Evolutionary conservation across 1,140 invertebrate species (phyloP), one percentile per base, ranked within the genome.

Genomic region (Drosophila pseudoobscura): DNA sequence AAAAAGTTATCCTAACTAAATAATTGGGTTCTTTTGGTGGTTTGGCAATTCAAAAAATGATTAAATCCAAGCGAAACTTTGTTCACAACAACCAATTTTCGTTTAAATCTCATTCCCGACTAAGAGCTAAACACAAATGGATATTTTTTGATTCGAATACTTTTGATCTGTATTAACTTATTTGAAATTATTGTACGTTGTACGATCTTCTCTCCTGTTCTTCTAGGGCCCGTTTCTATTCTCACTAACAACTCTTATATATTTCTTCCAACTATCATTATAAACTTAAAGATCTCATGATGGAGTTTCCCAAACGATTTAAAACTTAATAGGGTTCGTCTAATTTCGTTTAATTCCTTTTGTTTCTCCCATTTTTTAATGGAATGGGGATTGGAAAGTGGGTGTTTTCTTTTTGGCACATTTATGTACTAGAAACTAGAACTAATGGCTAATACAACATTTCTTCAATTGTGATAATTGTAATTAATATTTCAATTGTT

Each of bases 151-250:
- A 88, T 88, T 88, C 17, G 3, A 79, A 78, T 87, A 78, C 39
- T 85, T 85, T 85, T 85, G 82, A 85, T 85, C 68, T 76, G 64
- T 51, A 43, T 69, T 69, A 70, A 52, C 75, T 71, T 39, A 75
- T 59, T 20, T 61, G 47, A 88, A 88, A 88, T 88, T 87, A 88
- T 87, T 87, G 78, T 85, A 83, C 75, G 57, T 46, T 58, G 52
- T 54, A 49, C 46, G 31, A 45, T 31, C 59, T 29, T 65, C 51
- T 54, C 29, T 47, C 35, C 54, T 22, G 45, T 51, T 53, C 58
- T 35, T 58, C 35, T 61, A 60, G 35, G 31, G 44, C 59, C 58
- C 60, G 39, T 49, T n/a, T 39, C 50, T 17, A 43, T 49, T 59
- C 41, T 47, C 11, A 39, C 55, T 72, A 73, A 71, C 68, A 87